Conservation (phyloP, 2,797 vertebrate species). For the Anguilla megastoma region DNA sequence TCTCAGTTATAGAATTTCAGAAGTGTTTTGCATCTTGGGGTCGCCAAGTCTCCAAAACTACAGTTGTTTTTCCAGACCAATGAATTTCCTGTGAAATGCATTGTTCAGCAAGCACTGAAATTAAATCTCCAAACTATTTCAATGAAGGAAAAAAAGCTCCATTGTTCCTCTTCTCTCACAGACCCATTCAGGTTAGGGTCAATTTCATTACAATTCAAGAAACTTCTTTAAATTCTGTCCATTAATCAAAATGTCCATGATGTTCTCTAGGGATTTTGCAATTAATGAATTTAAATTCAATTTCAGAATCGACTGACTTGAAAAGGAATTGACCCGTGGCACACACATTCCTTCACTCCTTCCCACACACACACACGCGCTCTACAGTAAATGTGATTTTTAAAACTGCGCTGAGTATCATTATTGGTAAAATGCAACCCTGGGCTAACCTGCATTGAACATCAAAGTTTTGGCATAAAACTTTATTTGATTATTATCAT, state of each 20-base stretch:
- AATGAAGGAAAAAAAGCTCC: background rate
- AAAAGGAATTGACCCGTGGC: background rate
- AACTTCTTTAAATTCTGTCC: background rate
- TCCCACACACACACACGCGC: background rate
- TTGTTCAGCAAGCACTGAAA: background rate
- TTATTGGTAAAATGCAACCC: background rate
- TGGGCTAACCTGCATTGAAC: background rate
- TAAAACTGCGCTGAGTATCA: background rate
- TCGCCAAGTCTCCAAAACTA: background rate
- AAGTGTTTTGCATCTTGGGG: background rate
- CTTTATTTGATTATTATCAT: background rate
- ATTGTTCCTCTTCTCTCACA: background rate
- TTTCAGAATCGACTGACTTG: background rate
- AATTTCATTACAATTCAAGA: no score
- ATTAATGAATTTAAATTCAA: conserved; percentile 5
- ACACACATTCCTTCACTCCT: background rate
- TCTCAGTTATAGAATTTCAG: background rate
- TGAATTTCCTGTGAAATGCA: background rate
- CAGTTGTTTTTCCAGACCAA: background rate
- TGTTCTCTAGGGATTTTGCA: background rate
- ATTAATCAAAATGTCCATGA: background rate
- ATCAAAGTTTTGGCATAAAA: background rate
- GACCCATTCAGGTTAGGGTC: background rate
- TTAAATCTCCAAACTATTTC: background rate
- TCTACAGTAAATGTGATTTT: background rate